These are phyloP conservation scores for Chrysina gloriosa DNA, from an alignment of 2,888 invertebrate genomes.

Conservation along the genomic window DNA sequence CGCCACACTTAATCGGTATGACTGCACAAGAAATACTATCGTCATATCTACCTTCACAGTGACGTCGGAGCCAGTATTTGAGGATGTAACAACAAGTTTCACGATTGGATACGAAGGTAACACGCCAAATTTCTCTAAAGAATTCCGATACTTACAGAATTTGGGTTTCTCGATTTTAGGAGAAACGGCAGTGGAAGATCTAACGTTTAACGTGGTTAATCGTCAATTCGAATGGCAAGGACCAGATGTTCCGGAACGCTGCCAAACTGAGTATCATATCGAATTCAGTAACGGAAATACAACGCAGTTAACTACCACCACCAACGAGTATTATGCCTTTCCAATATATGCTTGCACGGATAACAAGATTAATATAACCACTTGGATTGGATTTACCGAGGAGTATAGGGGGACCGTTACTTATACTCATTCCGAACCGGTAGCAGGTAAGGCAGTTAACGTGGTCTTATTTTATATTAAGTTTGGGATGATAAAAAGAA, in stretches of 20 bases:
- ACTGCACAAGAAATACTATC: no score
- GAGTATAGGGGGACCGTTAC: not conserved
- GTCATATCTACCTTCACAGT: no score
- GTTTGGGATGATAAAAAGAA: no score
- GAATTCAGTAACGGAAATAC: not conserved
- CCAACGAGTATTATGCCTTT: not conserved
- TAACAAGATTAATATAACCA: not conserved
- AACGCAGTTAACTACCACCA: not conserved
- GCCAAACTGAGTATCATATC: not conserved
- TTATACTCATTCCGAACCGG: not conserved
- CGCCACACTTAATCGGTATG: no score
- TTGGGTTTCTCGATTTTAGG: no score
- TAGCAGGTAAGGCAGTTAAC: not conserved
- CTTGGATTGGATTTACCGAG: not conserved
- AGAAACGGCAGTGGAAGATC: not conserved
- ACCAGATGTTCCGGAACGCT: not conserved
- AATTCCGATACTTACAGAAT: no score
- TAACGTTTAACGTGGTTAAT: not conserved
- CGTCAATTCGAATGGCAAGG: not conserved
- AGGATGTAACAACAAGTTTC: no score
- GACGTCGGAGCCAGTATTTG: no score
- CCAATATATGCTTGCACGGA: not conserved
- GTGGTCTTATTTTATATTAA: no score
- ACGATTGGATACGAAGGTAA: no score
- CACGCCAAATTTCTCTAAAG: no score